Evolutionary conservation across 2,113 vertebrate genomes (phyloP).

Genomic region (Carettochelys insculpta): DNA sequence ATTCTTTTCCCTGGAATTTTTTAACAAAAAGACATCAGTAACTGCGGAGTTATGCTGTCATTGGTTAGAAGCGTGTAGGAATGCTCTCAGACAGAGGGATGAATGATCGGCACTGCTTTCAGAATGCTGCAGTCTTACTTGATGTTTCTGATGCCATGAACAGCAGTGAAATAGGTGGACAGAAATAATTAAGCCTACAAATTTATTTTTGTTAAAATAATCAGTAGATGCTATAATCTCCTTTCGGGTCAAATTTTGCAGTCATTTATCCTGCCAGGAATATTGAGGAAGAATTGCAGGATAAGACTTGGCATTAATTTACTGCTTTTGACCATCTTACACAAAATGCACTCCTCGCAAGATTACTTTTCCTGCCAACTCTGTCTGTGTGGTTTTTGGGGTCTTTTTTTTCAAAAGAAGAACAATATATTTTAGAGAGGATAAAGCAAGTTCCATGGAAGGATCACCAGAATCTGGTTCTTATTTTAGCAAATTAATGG

Average conservation of each 20-base stretch:
- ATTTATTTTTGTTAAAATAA: neutral
- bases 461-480: neutral
- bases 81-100: neutral
- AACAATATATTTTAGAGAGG: neutral
- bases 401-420: neutral
- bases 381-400: too few relatives aligned
- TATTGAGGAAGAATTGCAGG: conserved; percentile 25
- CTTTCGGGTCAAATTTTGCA: conserved; percentile 14
- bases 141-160: neutral
- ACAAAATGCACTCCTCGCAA: neutral
- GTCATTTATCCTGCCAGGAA: conserved; percentile 34
- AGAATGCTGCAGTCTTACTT: neutral
- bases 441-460: neutral
- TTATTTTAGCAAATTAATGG: neutral
- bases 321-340: neutral
- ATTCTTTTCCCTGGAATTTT: conserved; percentile 13
- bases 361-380: too few relatives aligned
- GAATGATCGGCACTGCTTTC: neutral
- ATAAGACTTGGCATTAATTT: conserved; percentile 28
- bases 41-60: neutral
- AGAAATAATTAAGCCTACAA: neutral
- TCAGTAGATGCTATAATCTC: conserved; percentile 19
- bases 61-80: conserved; percentile 1
- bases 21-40: conserved; percentile 18
- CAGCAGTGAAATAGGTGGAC: conserved; percentile 19